These are phyloP conservation scores for Phyllostomus hastatus DNA, from an alignment of 2,113 vertebrate genomes.

Conservation along the genomic window DNA sequence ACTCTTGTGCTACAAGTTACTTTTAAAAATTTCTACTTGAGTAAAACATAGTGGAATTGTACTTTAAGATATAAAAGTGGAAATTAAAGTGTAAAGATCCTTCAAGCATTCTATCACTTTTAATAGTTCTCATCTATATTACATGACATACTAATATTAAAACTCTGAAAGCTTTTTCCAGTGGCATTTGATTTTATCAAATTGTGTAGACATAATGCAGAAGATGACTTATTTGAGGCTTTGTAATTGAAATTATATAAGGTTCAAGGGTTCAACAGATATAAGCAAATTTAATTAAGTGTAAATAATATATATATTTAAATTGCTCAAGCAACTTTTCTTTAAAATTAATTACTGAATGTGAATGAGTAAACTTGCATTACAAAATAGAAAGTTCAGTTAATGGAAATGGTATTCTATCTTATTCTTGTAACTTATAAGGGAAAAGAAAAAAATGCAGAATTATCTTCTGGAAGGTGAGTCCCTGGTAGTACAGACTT, in stretches of 20 bases:
- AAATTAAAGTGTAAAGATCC: constrained; percentile 1
- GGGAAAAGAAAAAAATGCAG: no score
- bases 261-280: neutral
- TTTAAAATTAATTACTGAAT: neutral
- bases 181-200: constrained; percentile 39
- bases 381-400: neutral
- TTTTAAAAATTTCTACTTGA: neutral
- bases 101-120: neutral
- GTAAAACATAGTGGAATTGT: neutral
- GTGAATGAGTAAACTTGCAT: neutral
- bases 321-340: neutral
- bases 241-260: neutral
- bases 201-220: neutral
- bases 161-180: neutral
- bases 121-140: neutral
- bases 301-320: neutral
- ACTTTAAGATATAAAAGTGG: neutral
- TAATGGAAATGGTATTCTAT: neutral
- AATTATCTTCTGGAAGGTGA: no score
- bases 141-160: neutral
- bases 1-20: neutral
- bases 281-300: constrained; percentile 30
- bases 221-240: neutral
- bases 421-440: neutral
- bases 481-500: no score